Base-by-base conservation (phyloP, 2,113 vertebrate genomes). In the Psilopogon haemacephalus region DNA sequence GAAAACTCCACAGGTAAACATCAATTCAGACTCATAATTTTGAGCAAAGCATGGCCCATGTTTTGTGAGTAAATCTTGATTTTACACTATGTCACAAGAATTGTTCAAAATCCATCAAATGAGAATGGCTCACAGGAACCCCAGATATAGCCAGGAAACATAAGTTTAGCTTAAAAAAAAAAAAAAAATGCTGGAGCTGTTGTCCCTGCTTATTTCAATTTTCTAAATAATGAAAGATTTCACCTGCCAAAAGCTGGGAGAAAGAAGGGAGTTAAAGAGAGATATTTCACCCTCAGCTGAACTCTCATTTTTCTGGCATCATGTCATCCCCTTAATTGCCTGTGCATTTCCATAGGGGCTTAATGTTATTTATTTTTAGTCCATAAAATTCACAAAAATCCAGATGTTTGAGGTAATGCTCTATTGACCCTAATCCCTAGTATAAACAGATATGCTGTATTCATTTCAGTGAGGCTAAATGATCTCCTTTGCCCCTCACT, bases 321-420 rank as follows among this genome's bases (percentile, higher is more conserved):
- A 64, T 63, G 52, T 89, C 46, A 74, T 67, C 7, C 28, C 32
- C 20, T 83, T 88, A 91, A 83, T 78, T 80, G 69, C 52, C 69
- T 81, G 35, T 77, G 60, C 80, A 74, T 80, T 91, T 88, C 42
- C 60, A 84, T 35, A 72, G 24, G 33, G 38, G 32, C 35, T 86
- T 94, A 68, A 76, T 77, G 74, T 60, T 83, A 71, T 90, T 93
- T 94, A 68, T 56, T 86, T 86, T 86, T 84, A 56, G 12, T 35
- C 26, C 44, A 81, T 33, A 77, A 81, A 84, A 52, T 42, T 60
- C 48, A 78, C 32, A 84, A 80, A 93, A 89, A 86, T 83, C 79
- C 52, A 90, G 65, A 86, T 84, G 35, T 71, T 93, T 60, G 48
- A 77, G 40, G 44, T 75, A 91, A 82, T 79, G 75, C 17, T 88